A percentile compares a stretch with the other conserved stretches of the same genome.
These are phyloP conservation scores for Amphimallon solstitiale DNA, from an alignment of 2,888 invertebrate species.

Conservation along the genomic window DNA sequence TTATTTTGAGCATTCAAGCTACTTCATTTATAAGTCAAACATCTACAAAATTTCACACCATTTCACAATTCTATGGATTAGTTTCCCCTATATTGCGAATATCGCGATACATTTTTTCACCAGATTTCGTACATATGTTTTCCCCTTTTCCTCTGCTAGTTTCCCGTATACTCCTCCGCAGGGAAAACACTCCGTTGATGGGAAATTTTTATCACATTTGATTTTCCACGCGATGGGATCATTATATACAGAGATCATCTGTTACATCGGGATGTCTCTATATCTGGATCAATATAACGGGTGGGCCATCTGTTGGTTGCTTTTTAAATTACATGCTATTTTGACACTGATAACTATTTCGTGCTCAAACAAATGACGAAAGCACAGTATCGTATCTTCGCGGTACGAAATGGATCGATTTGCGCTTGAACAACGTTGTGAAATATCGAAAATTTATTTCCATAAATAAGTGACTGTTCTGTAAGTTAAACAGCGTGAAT, in stretches of 20 bases:
- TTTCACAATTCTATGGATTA: neutral
- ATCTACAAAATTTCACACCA: neutral
- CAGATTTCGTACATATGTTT: conserved; percentile 1
- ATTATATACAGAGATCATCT: conserved; percentile 8
- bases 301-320: no score
- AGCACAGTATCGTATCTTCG: no score
- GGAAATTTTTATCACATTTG: conserved; percentile 27
- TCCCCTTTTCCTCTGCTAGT: neutral
- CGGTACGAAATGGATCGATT: no score
- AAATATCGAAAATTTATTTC: no score
- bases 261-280: neutral
- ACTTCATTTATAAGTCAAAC: neutral
- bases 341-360: no score
- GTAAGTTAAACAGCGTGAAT: no score
- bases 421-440: no score
- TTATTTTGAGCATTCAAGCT: neutral
- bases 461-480: no score
- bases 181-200: conserved; percentile 15
- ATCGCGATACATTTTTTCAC: conserved; percentile 7
- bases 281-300: no score
- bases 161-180: neutral
- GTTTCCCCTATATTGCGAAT: neutral
- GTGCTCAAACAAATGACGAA: no score
- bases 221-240: conserved; percentile 17
- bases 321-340: no score